Conservation (phyloP, 2,888 invertebrate genomes). For the Helobdella robusta region DNA sequence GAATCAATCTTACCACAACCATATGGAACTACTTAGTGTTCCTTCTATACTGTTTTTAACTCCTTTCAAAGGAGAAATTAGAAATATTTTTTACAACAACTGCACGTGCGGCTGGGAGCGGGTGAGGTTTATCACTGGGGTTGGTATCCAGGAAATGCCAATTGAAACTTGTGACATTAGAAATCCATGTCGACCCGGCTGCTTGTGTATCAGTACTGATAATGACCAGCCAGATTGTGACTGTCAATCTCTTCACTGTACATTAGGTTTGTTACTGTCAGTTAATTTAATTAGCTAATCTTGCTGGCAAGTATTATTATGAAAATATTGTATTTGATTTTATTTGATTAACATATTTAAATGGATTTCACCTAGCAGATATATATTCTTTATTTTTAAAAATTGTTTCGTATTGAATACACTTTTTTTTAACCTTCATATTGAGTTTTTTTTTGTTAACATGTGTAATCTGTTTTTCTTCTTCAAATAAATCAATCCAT, state of each 20-base stretch:
- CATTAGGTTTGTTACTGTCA: conserved; percentile 37
- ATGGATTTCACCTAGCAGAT: no score
- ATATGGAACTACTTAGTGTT: conserved; percentile 36
- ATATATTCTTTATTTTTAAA: no score
- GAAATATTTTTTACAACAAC: conserved; percentile 45
- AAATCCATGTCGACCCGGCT: conserved; percentile 41
- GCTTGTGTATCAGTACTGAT: conserved; percentile 43
- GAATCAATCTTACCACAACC: conserved; percentile 34
- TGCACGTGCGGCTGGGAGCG: conserved; percentile 42
- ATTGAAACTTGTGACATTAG: conserved; percentile 39
- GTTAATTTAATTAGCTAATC: no score
- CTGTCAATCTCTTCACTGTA: conserved; percentile 39
- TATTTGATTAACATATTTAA: no score
- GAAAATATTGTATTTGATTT: no score
- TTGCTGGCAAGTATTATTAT: no score
- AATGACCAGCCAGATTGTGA: conserved; percentile 39
- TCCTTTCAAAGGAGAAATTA: conserved; percentile 39
- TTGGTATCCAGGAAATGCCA: conserved; percentile 32
- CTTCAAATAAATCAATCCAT: no score
- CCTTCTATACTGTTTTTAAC: conserved; percentile 38
- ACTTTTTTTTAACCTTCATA: no score
- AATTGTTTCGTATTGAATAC: no score
- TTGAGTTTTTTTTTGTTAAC: no score
- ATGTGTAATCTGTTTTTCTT: no score
- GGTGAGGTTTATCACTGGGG: conserved; percentile 37